Percentiles rank a stretch among this genome's conserved stretches.
Evolutionary conservation across 2,113 vertebrate genomes (phyloP).

Genomic region (Centropus bengalensis): DNA sequence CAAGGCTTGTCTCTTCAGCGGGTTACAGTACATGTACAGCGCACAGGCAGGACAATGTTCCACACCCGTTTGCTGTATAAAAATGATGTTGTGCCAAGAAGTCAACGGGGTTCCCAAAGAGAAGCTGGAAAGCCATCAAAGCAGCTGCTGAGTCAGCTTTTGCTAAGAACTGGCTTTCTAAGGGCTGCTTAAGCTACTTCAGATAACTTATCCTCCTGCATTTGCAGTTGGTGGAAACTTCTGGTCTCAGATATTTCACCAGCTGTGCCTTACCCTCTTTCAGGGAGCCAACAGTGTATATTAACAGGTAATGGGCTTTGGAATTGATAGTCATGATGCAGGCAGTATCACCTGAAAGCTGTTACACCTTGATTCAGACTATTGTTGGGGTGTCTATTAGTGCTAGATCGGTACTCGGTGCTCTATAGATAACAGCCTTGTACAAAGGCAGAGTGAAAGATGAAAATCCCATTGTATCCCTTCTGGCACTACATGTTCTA

Average conservation of each 20-base stretch:
- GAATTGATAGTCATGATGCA: neutral
- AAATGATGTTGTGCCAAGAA: neutral
- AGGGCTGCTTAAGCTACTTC: neutral
- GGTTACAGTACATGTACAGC: neutral
- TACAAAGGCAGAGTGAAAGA: neutral
- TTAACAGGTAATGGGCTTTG: neutral
- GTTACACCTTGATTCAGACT: neutral
- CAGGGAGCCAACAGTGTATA: too few species aligned
- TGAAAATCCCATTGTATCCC: neutral
- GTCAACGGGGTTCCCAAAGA: rapidly evolving
- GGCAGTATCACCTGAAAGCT: neutral
- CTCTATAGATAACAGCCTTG: neutral
- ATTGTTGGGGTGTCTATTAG: neutral
- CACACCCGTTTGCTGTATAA: rapidly evolving
- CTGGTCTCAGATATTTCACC: neutral
- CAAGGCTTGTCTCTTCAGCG: neutral
- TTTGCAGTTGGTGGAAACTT: neutral
- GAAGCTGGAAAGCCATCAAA: neutral
- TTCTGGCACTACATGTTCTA: neutral
- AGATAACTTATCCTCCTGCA: neutral
- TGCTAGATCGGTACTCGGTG: neutral
- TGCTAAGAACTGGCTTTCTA: neutral
- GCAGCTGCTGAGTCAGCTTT: neutral
- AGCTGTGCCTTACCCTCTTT: neutral
- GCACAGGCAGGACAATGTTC: neutral